Evolutionary conservation across 2,888 invertebrate genomes (phyloP).

Genomic region (Lasioglossum oenotherae): DNA sequence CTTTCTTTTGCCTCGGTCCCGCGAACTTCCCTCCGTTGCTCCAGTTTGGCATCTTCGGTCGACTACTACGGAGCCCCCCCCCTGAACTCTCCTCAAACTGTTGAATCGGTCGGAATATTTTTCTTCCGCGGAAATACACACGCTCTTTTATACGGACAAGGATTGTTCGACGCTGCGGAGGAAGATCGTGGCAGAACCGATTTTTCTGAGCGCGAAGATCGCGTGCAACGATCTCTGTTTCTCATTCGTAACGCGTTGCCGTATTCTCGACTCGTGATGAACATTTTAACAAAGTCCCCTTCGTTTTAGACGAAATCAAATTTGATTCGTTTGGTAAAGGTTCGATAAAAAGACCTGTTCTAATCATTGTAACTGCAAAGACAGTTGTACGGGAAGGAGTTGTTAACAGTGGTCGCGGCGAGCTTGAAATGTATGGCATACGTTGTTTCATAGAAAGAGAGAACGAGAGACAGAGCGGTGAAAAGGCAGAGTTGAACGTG

Average conservation of each 20-base stretch:
- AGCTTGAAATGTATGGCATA: not conserved
- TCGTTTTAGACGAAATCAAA: no score
- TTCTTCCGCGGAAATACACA: not conserved
- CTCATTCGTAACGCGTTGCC: not conserved
- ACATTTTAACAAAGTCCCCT: no score
- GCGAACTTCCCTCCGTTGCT: conserved; percentile 39
- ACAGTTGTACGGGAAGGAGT: no score
- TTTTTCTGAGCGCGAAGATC: not conserved
- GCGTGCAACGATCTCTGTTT: not conserved
- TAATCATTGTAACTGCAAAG: no score
- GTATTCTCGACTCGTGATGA: no score
- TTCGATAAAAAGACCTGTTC: no score
- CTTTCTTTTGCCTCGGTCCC: conserved; percentile 43
- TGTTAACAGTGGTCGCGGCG: no score
- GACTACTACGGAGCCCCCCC: not conserved
- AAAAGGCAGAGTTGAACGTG: not conserved
- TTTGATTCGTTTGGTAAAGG: no score
- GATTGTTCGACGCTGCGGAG: not conserved
- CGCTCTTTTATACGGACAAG: not conserved
- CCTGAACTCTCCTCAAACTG: conserved; percentile 31
- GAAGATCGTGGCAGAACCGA: not conserved
- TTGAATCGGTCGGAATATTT: conserved; percentile 34
- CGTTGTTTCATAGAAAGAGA: not conserved
- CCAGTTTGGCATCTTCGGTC: conserved; percentile 29
- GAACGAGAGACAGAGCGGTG: not conserved